phyloP scores from a whole-genome alignment of 2,113 vertebrate species.

The Cacatua alba region DNA sequence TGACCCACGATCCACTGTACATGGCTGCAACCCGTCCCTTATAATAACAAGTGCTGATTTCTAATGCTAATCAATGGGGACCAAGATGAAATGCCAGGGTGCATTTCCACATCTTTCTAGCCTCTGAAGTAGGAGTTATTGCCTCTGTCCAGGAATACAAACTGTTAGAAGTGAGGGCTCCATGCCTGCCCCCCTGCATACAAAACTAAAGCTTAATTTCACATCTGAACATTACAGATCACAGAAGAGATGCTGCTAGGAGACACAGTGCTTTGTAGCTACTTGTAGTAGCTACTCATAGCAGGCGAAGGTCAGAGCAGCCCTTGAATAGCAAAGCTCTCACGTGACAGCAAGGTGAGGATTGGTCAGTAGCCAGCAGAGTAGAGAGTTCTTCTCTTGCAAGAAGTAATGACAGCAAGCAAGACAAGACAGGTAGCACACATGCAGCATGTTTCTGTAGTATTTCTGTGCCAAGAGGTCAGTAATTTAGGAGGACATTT shows the following conservation, averaged over 20 bases:
- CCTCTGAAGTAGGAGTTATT: neutral
- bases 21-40: rapidly evolving
- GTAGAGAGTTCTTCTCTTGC: neutral
- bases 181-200: neutral
- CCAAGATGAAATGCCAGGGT: neutral
- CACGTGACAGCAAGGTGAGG: rapidly evolving
- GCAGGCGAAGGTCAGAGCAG: neutral
- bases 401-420: neutral
- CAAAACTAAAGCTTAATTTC: neutral
- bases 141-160: neutral
- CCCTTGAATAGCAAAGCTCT: neutral
- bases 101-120: neutral
- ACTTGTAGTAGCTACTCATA: neutral
- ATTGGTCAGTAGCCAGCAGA: no score
- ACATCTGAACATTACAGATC: rapidly evolving
- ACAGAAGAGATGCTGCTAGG: neutral
- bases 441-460: neutral
- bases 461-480: neutral
- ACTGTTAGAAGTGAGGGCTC: neutral
- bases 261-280: neutral
- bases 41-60: neutral
- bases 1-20: neutral
- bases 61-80: neutral
- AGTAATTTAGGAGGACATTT: neutral
- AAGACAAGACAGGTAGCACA: neutral